Base-by-base conservation (phyloP, 2,888 invertebrate species). In the Craniophora ligustri region DNA sequence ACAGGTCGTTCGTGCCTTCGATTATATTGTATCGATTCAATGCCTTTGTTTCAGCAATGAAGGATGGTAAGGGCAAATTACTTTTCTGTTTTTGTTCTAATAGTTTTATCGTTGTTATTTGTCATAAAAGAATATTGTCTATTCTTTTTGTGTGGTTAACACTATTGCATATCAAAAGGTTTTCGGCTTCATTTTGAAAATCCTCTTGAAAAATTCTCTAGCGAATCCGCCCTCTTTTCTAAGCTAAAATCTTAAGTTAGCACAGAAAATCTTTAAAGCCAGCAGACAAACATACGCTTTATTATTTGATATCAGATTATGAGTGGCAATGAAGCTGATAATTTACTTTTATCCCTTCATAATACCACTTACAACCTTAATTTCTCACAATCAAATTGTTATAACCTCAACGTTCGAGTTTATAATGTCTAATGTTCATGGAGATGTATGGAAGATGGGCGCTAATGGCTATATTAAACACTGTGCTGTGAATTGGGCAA, bases 11-110 rank as follows among this genome's bases (percentile, higher is more conserved):
- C 85, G 85, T 81, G 85, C 81, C 84, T 88, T 91, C 90, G 89
- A 91, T 91, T 91, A 91, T 91, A 90, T 92, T 92, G 92, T 92
- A 91, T 92, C 90, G 92, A 91, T 91, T 90, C 88, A 88, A 89
- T 81, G 88, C 75, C 75, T 80, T 92, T 92, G 92, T 92, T 78
- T 82, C 44, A 74, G 85, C 87, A 87, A 91, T 89, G 88, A 91
- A 87, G 83, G 89, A 89, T 91, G 91, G 90, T 91, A 90, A 88
- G 86, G 87, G 91, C 91, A 92, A 92, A 92, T 92, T 92, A 92
- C 91, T 90, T 91, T 90, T 91, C 87, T 87, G 86, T 84, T 87
- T 88, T 88, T 87, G 64, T 67, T 47, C 34, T 19, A 48, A 56
- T 74, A 74, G 75, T 58, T 63, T n/a, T 58, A 69, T 41, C 15